phyloP scores from a whole-genome alignment of 2,888 invertebrate species.

The Branchinecta sandiegonensis region DNA sequence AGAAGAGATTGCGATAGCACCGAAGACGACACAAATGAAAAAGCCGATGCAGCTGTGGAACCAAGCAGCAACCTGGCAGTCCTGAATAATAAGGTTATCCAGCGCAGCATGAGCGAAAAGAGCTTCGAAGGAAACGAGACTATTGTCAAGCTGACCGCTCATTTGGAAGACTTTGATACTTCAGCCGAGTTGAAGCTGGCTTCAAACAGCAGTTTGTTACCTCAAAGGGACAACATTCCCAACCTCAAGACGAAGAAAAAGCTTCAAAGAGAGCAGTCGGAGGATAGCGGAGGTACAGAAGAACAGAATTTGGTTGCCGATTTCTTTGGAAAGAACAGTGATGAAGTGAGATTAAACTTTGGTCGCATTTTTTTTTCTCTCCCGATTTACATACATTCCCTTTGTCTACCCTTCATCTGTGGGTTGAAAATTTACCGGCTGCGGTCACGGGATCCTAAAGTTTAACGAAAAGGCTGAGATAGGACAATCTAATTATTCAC shows the following conservation, averaged over 20 bases:
- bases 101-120: neutral
- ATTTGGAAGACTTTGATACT: neutral
- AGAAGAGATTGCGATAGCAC: too few species aligned
- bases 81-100: too few species aligned
- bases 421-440: too few species aligned
- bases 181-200: neutral
- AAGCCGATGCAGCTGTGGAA: too few species aligned
- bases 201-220: neutral
- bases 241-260: neutral
- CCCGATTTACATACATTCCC: too few species aligned
- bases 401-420: too few species aligned
- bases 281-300: neutral
- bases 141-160: neutral
- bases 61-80: too few species aligned
- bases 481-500: too few species aligned
- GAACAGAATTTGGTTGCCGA: neutral
- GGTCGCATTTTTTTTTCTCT: too few species aligned
- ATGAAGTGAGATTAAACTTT: neutral
- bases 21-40: too few species aligned
- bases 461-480: too few species aligned
- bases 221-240: neutral
- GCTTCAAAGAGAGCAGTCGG: neutral
- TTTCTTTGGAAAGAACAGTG: neutral
- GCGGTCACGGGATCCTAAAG: too few species aligned
- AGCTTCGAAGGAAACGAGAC: constrained; percentile 3